Percentiles rank a stretch among this genome's conserved stretches.
These are phyloP conservation scores for Hydrotaea cyrtoneurina DNA, from an alignment of 2,888 invertebrate species.

Conservation along the genomic window DNA sequence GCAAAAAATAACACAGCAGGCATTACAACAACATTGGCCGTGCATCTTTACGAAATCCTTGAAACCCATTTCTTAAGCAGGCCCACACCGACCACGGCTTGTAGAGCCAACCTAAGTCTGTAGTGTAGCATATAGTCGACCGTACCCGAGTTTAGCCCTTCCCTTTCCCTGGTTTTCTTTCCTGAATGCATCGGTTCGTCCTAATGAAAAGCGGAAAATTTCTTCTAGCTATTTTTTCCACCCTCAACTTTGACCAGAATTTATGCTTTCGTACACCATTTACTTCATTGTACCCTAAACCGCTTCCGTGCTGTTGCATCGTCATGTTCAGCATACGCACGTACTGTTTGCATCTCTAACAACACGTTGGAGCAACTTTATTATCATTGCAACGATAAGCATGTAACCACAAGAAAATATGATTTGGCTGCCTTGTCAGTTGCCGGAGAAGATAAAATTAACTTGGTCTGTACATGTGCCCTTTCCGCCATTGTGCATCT, in stretches of 20 bases:
- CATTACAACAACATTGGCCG: no score
- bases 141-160: no score
- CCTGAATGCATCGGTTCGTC: background rate
- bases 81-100: no score
- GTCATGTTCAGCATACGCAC: slow-evolving; percentile 15
- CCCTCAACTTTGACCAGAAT: slow-evolving; percentile 4
- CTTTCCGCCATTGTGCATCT: background rate
- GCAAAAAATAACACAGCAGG: no score
- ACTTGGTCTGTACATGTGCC: background rate
- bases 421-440: slow-evolving; percentile 57
- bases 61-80: no score
- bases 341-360: slow-evolving; percentile 48
- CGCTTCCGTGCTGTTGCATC: background rate
- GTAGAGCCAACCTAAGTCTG: no score
- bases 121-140: no score
- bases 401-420: slow-evolving; percentile 66
- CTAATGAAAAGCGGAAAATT: slow-evolving; percentile 12
- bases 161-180: no score
- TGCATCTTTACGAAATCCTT: no score
- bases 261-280: slow-evolving; percentile 15
- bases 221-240: background rate
- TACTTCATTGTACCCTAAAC: background rate
- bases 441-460: slow-evolving; percentile 20
- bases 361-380: slow-evolving; percentile 65
- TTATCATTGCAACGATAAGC: slow-evolving; percentile 65